phyloP scores from a whole-genome alignment of 2,113 vertebrate genomes.

The Heloderma charlesbogerti region DNA sequence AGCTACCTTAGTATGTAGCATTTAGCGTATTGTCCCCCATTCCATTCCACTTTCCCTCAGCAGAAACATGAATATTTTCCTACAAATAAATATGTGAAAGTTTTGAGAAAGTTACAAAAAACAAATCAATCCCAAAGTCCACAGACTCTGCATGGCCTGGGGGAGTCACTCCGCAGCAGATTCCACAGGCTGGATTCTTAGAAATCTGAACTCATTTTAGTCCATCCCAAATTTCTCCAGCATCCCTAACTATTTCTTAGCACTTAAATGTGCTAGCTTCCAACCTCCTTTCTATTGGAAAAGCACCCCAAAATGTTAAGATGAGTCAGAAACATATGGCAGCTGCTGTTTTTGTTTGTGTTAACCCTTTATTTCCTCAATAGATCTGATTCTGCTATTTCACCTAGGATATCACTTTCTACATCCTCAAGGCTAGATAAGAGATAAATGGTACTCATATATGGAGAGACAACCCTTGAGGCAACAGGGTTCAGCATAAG shows the following conservation, averaged over 20 bases:
- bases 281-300: background rate
- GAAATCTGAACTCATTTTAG: no score
- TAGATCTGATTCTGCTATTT: constrained; percentile 31
- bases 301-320: background rate
- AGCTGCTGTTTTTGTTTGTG: background rate
- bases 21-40: no score
- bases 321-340: background rate
- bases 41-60: no score
- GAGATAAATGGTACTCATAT: constrained; percentile 46
- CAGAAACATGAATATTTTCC: no score
- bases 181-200: no score
- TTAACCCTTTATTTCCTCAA: constrained; percentile 37
- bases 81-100: no score
- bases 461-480: constrained; percentile 23
- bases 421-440: constrained; percentile 11
- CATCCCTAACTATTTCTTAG: background rate
- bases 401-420: constrained; percentile 15
- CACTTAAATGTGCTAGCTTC: background rate
- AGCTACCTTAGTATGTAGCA: no score
- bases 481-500: constrained; percentile 19
- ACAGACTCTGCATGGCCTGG: no score
- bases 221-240: no score
- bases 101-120: no score
- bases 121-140: no score
- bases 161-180: no score